phyloP scores from a whole-genome alignment of 2,888 invertebrate genomes.

The Tipula helvola region DNA sequence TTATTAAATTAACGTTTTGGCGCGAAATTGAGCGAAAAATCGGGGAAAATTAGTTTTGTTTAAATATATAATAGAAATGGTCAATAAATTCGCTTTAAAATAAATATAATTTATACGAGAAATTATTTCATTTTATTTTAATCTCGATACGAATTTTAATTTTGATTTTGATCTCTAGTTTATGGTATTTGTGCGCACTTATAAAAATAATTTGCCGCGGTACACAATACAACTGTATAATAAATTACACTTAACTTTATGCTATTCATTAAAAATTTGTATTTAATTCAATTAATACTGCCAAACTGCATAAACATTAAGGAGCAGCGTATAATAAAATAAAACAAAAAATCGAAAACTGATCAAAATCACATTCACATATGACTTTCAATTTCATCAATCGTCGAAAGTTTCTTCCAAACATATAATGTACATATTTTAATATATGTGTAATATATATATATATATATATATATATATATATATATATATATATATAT shows the following conservation, averaged over 20 bases:
- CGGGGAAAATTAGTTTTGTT: too few relatives aligned
- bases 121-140: background rate
- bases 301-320: background rate
- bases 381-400: background rate
- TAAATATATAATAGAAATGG: too few relatives aligned
- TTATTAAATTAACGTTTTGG: too few relatives aligned
- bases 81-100: too few relatives aligned
- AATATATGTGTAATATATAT: too few relatives aligned
- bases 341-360: background rate
- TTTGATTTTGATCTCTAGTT: background rate
- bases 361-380: background rate
- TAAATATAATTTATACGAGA: too few relatives aligned
- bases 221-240: background rate
- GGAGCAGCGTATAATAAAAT: background rate
- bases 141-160: background rate
- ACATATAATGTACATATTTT: background rate
- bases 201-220: too few relatives aligned
- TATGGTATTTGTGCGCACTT: too few relatives aligned
- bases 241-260: background rate
- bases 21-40: too few relatives aligned
- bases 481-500: too few relatives aligned
- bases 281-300: background rate
- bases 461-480: too few relatives aligned
- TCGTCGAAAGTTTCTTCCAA: background rate
- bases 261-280: background rate